Conservation (phyloP, 2,797 vertebrate species). For the Tadarida brasiliensis region DNA sequence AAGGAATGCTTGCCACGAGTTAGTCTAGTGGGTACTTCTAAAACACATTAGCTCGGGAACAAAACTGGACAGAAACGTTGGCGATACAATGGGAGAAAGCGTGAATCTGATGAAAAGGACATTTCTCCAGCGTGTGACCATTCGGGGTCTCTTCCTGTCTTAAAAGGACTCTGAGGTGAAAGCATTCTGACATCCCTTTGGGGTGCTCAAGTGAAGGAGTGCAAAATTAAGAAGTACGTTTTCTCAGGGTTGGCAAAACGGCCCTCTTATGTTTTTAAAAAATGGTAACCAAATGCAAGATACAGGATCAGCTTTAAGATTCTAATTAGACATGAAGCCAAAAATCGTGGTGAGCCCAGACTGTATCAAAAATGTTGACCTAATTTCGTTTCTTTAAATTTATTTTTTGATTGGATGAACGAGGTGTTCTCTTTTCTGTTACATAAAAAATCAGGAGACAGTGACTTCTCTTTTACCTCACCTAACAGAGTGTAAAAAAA, state of each 20-base stretch:
- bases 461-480: background rate
- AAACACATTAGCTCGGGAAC: background rate
- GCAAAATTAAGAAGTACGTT: background rate
- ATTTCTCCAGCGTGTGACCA: background rate
- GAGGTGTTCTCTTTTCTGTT: background rate
- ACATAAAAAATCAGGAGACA: background rate
- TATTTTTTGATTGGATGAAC: conserved; percentile 37
- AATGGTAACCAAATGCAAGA: conserved; percentile 34
- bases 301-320: background rate
- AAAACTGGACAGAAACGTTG: background rate
- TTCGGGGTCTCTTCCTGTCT: background rate
- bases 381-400: conserved; percentile 53
- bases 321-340: conserved; percentile 37
- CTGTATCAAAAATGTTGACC: background rate
- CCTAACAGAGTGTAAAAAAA: background rate
- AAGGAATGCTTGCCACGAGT: background rate
- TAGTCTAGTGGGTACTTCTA: background rate
- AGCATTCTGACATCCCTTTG: background rate
- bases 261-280: background rate
- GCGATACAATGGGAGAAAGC: background rate
- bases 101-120: background rate
- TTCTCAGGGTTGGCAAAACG: conserved; percentile 4
- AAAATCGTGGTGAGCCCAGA: conserved; percentile 8
- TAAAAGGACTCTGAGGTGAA: background rate
- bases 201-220: background rate